Conservation (phyloP, 2,113 vertebrate species). For the Prionailurus viverrinus region DNA sequence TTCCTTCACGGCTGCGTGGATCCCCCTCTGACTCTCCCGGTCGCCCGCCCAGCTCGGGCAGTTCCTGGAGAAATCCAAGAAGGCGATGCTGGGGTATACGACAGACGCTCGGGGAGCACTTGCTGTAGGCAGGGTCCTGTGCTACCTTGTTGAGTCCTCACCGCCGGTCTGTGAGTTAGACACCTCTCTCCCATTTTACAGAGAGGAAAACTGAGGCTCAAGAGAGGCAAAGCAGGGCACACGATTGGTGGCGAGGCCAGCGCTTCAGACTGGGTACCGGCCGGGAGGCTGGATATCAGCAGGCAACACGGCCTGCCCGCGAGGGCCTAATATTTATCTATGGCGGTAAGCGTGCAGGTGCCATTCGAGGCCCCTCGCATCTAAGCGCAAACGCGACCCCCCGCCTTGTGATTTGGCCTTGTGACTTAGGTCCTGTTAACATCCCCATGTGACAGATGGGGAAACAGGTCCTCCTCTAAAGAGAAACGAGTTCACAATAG, state of each 20-base stretch:
- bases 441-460: neutral
- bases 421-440: neutral
- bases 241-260: neutral
- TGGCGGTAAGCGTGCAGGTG: neutral
- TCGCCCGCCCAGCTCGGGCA: neutral
- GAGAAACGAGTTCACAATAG: neutral
- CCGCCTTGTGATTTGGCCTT: neutral
- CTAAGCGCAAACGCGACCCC: neutral
- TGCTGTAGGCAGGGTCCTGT: neutral
- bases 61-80: neutral
- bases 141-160: neutral
- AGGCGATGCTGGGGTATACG: neutral
- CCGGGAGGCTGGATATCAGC: neutral
- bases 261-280: neutral
- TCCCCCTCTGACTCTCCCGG: neutral
- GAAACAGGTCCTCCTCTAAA: neutral
- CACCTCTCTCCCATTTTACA: neutral
- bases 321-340: neutral
- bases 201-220: neutral
- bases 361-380: neutral
- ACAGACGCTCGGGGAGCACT: neutral
- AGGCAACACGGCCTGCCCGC: neutral
- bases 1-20: neutral
- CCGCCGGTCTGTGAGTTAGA: neutral
- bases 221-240: neutral